phyloP scores from a whole-genome alignment of 92 coral and sea anemone genomes.

The Phenganax stokvisi region DNA sequence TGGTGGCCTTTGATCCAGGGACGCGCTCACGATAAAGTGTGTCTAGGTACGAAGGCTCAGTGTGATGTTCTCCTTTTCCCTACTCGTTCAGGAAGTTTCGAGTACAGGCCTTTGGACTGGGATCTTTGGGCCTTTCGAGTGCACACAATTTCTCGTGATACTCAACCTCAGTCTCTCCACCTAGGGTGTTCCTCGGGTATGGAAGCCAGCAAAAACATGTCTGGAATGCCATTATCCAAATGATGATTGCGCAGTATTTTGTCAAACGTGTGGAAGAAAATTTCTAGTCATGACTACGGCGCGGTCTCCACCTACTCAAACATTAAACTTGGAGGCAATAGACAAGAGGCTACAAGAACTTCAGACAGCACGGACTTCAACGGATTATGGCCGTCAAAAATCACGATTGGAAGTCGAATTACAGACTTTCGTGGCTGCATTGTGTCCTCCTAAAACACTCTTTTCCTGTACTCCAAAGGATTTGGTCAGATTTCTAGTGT shows the following conservation, averaged over 20 bases:
- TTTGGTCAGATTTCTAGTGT: constrained; percentile 20
- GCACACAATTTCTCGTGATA: neutral
- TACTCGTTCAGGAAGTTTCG: constrained; percentile 20
- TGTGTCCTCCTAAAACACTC: constrained; percentile 15
- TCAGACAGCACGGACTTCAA: constrained; percentile 16
- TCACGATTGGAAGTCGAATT: constrained; percentile 34
- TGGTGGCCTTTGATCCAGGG: constrained; percentile 54
- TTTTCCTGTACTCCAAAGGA: constrained; percentile 22
- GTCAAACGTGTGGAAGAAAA: constrained; percentile 12
- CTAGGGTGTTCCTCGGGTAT: constrained; percentile 25
- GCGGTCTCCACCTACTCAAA: neutral
- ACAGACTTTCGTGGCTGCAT: constrained; percentile 14
- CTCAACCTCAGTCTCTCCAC: neutral
- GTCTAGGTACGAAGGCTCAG: constrained; percentile 38
- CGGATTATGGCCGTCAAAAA: constrained; percentile 36
- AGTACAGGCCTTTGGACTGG: constrained; percentile 24
- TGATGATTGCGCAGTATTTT: constrained; percentile 46
- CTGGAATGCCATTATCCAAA: constrained; percentile 32
- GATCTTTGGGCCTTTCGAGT: constrained; percentile 43
- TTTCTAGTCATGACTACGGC: too few relatives aligned
- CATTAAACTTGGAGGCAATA: constrained; percentile 2
- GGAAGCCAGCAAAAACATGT: constrained; percentile 24
- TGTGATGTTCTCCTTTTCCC: constrained; percentile 39
- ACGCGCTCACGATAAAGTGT: constrained; percentile 25
- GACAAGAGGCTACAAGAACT: constrained; percentile 7